Base-by-base conservation (phyloP, 2,113 vertebrate genomes). In the Genyomyrus donnyi region DNA sequence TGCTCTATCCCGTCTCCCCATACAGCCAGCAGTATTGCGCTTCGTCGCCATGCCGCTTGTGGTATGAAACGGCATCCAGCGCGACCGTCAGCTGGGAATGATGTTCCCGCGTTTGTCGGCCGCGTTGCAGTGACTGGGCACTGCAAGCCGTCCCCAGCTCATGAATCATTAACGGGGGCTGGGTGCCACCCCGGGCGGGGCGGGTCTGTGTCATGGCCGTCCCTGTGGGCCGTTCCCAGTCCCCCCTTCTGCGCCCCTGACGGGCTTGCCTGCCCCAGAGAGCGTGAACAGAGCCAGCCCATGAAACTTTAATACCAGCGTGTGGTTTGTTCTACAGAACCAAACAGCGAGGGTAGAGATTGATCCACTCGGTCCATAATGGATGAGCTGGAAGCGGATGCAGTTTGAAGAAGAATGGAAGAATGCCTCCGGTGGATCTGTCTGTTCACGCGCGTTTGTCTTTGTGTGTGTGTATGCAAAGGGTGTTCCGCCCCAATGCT, bases 361-460 rank as follows among this genome's bases (percentile, higher is more conserved):
- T 91, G 77, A 92, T 92, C 90, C 85, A 31, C 89, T 62, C 62
- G 46, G 90, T 92, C 85, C 42, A 92, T 91, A 89, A 90, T 91
- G 88, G 85, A 90, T 91, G 85, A 90, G 90, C 45, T 83, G 58
- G 21, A 19, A 89, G 88, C n/a, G 39, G 24, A 91, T 53, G 17
- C 45, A 19, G 15, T 90, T 89, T 90, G 62, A 70, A 77, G 62
- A 70, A 80, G 84, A 62, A 62, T 66, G 52, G 53, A 9, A 42
- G 52, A 31, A 27, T 21, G 53, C 50, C 53, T 89, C 58, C 58
- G 2, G 84, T n/a, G 70, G 46, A 35, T 84, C 49, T 62, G 87
- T 42, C 21, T 86, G 74, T 88, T n/a, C 19, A 46, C 27, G 11
- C 11, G 21, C 84, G 52, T n/a, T 27, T 56, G 9, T 46, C 17